Evolutionary conservation across 2,797 vertebrate genomes (phyloP), one percentile per base, ranked within the genome.

Genomic region (Cirrhinus molitorella): DNA sequence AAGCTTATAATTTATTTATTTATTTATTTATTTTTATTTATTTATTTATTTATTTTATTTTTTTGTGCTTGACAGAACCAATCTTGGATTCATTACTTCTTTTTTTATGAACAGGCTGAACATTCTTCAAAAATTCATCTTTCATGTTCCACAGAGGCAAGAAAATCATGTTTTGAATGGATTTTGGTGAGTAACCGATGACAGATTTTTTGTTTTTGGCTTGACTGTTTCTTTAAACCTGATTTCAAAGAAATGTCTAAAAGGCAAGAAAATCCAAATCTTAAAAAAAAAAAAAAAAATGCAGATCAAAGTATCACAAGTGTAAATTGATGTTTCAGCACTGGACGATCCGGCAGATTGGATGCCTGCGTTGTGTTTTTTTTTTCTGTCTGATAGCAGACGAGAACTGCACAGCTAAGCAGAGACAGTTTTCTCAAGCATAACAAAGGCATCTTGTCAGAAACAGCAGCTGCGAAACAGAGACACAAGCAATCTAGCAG

Each of bases 401-500:
- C 28, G 57, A 79, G 79, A 77, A 76, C 5, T 68, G 80, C 70
- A 59, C 67, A 82, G 80, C 61, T 88, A 88, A 83, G 82, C 80
- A 87, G 76, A 28, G 59, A 66, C 7, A 23, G 47, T 47, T 85
- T 85, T 83, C 40, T 88, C 79, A 83, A 71, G 85, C 82, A 59
- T 34, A 72, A 55, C 59, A 59, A 47, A 81, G 81, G 55, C 83
- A 28, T 34, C 14, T 51, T 78, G 84, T 65, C 86, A 84, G 80
- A 70, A 71, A 43, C 28, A 85, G 85, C 87, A 88, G 87, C 83
- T 88, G 88, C 74, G 45, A 80, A 87, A 55, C n/a, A 43, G 68
- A 57, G 72, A 80, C 79, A 57, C 67, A 34, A 75, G 83, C 72
- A 85, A 83, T 77, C 81, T 55, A 70, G 66, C 83, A 75, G 47